Evolutionary conservation across 2,888 invertebrate species (phyloP).

Genomic region (Agonopterix heracliana): DNA sequence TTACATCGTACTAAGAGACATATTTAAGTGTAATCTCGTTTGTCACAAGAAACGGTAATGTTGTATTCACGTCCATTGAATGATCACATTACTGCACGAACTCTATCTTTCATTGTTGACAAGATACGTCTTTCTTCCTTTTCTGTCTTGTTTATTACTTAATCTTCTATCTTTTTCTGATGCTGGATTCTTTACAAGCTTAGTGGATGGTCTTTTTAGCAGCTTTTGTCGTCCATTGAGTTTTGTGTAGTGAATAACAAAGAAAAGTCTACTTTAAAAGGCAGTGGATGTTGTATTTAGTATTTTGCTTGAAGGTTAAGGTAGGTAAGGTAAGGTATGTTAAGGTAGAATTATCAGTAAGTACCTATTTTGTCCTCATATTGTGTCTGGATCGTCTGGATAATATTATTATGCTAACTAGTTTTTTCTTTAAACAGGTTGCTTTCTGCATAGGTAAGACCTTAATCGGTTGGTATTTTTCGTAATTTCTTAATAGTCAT

Average conservation of each 20-base stretch:
- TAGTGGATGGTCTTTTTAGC: not conserved
- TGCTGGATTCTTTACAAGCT: conserved; percentile 9
- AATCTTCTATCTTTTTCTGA: conserved; percentile 17
- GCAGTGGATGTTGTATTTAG: not conserved
- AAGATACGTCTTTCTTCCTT: conserved; percentile 22
- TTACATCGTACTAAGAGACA: conserved; percentile 13
- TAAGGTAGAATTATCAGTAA: too few relatives aligned
- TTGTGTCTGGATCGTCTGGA: too few relatives aligned
- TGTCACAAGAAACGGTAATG: conserved; percentile 20
- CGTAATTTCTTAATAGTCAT: too few relatives aligned
- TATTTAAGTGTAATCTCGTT: conserved; percentile 15
- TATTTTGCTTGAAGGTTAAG: not conserved
- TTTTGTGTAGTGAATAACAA: not conserved
- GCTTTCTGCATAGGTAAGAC: too few relatives aligned
- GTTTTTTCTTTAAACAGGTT: too few relatives aligned
- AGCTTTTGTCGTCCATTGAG: conserved; percentile 11
- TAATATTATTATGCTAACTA: too few relatives aligned
- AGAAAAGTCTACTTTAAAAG: not conserved
- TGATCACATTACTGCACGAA: conserved; percentile 58
- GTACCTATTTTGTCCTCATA: too few relatives aligned
- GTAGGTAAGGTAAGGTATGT: too few relatives aligned
- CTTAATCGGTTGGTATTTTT: too few relatives aligned
- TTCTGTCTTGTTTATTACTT: conserved; percentile 12
- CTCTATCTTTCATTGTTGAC: conserved; percentile 58
- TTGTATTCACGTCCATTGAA: conserved; percentile 49